A percentile compares a stretch with the other conserved stretches of the same genome.
These are phyloP conservation scores for Odontophorus gujanensis DNA, from an alignment of 2,113 vertebrate species.

Conservation along the genomic window DNA sequence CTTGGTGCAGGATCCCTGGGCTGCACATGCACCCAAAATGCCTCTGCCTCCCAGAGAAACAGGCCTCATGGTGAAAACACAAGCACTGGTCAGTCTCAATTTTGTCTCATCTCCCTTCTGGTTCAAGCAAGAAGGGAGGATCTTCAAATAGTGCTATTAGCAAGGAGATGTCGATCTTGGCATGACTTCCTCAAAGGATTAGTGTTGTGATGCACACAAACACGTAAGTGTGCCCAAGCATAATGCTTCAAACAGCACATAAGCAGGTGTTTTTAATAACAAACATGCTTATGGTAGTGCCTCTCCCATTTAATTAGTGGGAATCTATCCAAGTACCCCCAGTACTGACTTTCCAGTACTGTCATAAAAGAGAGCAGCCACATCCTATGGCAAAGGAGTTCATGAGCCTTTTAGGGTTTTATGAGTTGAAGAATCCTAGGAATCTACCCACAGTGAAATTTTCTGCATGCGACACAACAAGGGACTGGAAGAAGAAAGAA, in stretches of 20 bases:
- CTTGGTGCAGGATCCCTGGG: rapidly evolving
- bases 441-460: neutral
- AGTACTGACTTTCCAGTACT: neutral
- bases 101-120: rapidly evolving
- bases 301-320: neutral
- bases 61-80: neutral
- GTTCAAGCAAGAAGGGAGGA: neutral
- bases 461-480: neutral
- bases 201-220: rapidly evolving
- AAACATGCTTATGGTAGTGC: neutral
- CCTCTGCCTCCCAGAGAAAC: neutral
- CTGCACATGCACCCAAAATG: rapidly evolving
- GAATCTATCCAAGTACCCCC: neutral
- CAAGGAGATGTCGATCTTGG: neutral
- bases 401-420: neutral
- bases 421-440: neutral
- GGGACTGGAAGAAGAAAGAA: neutral
- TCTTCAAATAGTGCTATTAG: neutral
- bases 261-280: neutral
- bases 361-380: neutral
- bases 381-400: rapidly evolving
- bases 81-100: neutral
- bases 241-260: neutral
- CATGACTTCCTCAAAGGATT: neutral
- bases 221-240: neutral